phyloP scores from a whole-genome alignment of 1,140 invertebrate genomes.

The Conopomorpha cramerella region DNA sequence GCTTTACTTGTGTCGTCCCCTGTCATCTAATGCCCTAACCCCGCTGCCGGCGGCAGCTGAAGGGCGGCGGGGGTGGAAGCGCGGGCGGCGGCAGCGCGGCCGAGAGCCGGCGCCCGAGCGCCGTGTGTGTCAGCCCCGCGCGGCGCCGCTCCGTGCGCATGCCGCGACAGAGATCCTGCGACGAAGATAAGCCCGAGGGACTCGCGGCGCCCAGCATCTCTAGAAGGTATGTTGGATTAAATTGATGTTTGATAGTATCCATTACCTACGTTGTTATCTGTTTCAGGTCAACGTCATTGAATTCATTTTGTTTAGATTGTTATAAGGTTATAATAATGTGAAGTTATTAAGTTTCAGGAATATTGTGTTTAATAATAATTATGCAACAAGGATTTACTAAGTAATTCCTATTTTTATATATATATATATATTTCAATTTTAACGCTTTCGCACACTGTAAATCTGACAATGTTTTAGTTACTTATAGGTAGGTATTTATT shows the following conservation, averaged over 20 bases:
- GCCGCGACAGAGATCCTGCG: conserved; percentile 78
- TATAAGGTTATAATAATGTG: too few relatives aligned
- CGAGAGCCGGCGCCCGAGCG: conserved; percentile 39
- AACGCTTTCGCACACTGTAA: too few relatives aligned
- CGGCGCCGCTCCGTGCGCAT: conserved; percentile 69
- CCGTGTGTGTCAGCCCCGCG: conserved; percentile 18
- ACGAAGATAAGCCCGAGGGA: conserved; percentile 71
- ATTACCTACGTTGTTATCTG: too few relatives aligned
- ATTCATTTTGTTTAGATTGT: too few relatives aligned
- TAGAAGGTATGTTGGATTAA: conserved; percentile 52
- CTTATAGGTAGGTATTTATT: too few relatives aligned
- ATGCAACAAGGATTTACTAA: too few relatives aligned
- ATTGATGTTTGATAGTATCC: background rate
- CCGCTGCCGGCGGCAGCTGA: conserved; percentile 51
- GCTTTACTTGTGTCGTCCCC: background rate
- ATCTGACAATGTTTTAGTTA: too few relatives aligned
- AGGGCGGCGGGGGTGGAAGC: conserved; percentile 50
- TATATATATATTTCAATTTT: too few relatives aligned
- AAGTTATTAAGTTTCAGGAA: too few relatives aligned
- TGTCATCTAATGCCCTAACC: conserved; percentile 20
- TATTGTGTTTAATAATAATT: too few relatives aligned
- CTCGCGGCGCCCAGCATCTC: conserved; percentile 71
- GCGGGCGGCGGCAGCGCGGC: conserved; percentile 21
- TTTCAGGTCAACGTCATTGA: too few relatives aligned
- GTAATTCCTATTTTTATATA: too few relatives aligned